phyloP scores from a whole-genome alignment of 2,797 vertebrate genomes.

The Zonotrichia albicollis region DNA sequence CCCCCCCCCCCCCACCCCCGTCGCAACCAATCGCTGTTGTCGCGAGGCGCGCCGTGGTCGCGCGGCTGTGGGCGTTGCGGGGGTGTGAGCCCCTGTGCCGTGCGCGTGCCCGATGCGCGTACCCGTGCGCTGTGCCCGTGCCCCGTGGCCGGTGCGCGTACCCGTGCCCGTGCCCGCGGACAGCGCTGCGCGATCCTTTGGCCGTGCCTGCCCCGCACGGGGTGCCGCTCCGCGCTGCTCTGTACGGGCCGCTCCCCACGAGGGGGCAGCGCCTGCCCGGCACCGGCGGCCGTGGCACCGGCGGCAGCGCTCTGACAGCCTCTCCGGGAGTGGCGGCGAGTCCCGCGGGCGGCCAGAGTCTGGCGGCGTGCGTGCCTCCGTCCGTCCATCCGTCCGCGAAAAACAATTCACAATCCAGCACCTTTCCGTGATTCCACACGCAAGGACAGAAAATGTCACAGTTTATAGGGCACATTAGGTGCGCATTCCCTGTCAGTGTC shows the following conservation, averaged over 20 bases:
- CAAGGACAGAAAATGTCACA: fast-evolving
- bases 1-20: fast-evolving
- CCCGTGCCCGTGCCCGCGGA: not conserved
- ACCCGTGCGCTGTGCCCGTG: not conserved
- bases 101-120: not conserved
- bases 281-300: fast-evolving
- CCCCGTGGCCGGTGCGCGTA: too few species aligned
- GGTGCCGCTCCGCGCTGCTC: not conserved
- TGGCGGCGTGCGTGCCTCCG: fast-evolving
- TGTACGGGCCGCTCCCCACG: not conserved
- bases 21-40: not conserved
- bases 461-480: fast-evolving
- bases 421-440: fast-evolving
- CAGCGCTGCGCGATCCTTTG: too few species aligned
- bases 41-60: not conserved
- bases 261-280: not conserved
- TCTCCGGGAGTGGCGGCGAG: fast-evolving
- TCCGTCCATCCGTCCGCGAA: not conserved
- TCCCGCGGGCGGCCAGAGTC: fast-evolving
- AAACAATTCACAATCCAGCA: fast-evolving
- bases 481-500: fast-evolving
- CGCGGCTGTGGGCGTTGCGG: not conserved
- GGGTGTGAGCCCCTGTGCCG: fast-evolving
- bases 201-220: too few species aligned
- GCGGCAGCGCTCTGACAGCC: fast-evolving